These are phyloP conservation scores for Mesorhabditis belari DNA, from an alignment of 2,888 invertebrate genomes.

Conservation along the genomic window DNA sequence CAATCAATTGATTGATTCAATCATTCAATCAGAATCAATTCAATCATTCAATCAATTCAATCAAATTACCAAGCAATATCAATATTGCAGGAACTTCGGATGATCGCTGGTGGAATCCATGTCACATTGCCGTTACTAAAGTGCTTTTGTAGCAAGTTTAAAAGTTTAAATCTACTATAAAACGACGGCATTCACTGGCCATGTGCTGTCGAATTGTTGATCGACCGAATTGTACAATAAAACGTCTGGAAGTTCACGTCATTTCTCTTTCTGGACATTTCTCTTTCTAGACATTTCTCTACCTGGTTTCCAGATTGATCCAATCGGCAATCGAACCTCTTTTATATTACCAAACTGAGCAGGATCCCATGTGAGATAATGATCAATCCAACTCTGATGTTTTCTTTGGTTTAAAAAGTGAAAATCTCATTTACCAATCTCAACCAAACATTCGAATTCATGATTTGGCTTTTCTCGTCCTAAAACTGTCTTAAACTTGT, in stretches of 20 bases:
- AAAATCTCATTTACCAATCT: conserved; percentile 69
- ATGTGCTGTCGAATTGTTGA: conserved; percentile 58
- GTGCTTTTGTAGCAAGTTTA: neutral
- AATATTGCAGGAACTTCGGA: conserved; percentile 36
- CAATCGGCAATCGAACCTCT: conserved; percentile 75
- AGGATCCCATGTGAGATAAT: conserved; percentile 94
- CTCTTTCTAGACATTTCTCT: too few species aligned
- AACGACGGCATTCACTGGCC: conserved; percentile 58
- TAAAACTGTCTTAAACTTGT: conserved; percentile 62
- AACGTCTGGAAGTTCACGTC: conserved; percentile 68
- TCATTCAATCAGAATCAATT: too few species aligned
- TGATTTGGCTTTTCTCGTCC: conserved; percentile 99
- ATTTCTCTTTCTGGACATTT: neutral
- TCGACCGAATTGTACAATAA: conserved; percentile 88
- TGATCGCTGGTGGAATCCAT: conserved; percentile 46
- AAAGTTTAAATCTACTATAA: conserved; percentile 26
- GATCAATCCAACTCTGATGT: conserved; percentile 88
- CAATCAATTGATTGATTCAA: too few species aligned
- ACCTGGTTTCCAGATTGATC: conserved; percentile 82
- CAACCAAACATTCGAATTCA: conserved; percentile 95
- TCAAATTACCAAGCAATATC: conserved; percentile 29
- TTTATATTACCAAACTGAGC: conserved; percentile 63
- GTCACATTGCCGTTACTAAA: conserved; percentile 36
- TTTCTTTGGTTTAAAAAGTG: neutral
- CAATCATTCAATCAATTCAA: too few species aligned